These are phyloP conservation scores for Drosophila willistoni DNA, from an alignment of 1,140 invertebrate species.

Conservation along the genomic window DNA sequence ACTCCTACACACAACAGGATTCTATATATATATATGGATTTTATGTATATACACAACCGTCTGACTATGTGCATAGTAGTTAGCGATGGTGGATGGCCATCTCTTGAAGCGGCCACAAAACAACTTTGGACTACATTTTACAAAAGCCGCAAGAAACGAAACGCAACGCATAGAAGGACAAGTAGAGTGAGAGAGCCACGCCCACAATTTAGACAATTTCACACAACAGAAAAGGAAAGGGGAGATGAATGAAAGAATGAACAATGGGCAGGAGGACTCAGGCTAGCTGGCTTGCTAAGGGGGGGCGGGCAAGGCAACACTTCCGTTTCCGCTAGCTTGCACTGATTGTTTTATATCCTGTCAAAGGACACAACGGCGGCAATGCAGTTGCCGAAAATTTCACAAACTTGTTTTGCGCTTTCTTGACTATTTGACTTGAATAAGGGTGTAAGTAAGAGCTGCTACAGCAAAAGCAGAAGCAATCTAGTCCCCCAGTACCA, in stretches of 20 bases:
- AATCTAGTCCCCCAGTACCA: slow-evolving; percentile 22
- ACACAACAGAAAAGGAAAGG: slow-evolving; percentile 33
- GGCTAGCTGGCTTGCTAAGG: background rate
- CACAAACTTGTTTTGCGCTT: slow-evolving; percentile 76
- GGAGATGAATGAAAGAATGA: background rate
- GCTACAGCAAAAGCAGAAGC: slow-evolving; percentile 16
- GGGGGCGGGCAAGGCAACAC: slow-evolving; percentile 46
- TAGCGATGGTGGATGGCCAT: slow-evolving; percentile 26
- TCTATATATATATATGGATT: background rate
- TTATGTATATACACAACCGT: slow-evolving; percentile 11
- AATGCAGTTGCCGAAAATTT: slow-evolving; percentile 60
- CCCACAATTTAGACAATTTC: slow-evolving; percentile 74
- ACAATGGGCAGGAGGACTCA: background rate
- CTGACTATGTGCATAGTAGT: slow-evolving; percentile 24
- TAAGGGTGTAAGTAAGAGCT: slow-evolving; percentile 25
- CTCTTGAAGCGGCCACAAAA: slow-evolving; percentile 52
- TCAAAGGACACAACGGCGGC: slow-evolving; percentile 67
- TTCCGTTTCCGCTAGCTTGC: slow-evolving; percentile 82
- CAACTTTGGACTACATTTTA: slow-evolving; percentile 67
- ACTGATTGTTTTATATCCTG: slow-evolving; percentile 83
- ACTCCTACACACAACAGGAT: slow-evolving; percentile 40
- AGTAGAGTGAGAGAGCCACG: slow-evolving; percentile 30
- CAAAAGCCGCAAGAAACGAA: slow-evolving; percentile 37
- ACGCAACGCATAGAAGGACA: slow-evolving; percentile 14
- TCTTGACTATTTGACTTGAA: slow-evolving; percentile 70